phyloP scores from a whole-genome alignment of 1,140 invertebrate species.

The Camponotus vicinus region DNA sequence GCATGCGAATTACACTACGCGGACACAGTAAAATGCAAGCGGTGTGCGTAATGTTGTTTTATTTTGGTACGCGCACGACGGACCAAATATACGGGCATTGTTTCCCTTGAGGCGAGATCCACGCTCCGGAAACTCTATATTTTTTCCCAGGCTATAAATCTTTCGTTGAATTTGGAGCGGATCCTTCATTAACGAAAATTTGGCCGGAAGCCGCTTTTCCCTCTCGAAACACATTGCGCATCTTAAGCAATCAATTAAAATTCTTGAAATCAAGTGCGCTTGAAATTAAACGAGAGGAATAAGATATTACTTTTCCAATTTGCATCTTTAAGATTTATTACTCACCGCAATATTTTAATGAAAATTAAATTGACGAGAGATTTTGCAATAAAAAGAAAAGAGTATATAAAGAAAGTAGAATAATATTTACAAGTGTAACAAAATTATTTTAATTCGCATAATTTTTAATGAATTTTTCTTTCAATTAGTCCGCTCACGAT shows the following conservation, averaged over 20 bases:
- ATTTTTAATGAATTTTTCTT: conserved; percentile 6
- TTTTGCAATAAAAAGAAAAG: not conserved
- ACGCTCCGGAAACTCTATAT: conserved; percentile 43
- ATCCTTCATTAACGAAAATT: conserved; percentile 55
- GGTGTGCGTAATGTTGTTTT: conserved; percentile 37
- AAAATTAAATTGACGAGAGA: not conserved
- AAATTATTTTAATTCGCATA: not conserved
- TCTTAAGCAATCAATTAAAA: conserved; percentile 28
- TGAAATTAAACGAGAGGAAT: conserved; percentile 25
- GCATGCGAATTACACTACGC: conserved; percentile 45
- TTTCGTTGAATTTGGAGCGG: conserved; percentile 12
- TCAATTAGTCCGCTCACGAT: not conserved
- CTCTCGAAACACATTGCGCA: conserved; percentile 8
- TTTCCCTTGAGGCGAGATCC: conserved; percentile 29
- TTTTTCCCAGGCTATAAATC: conserved; percentile 33
- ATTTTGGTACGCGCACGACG: conserved; percentile 21
- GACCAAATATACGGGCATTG: conserved; percentile 46
- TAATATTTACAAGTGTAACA: not conserved
- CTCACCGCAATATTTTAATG: not conserved
- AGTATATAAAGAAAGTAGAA: not conserved
- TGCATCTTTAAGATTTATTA: not conserved
- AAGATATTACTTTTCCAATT: conserved; percentile 8
- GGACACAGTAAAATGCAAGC: conserved; percentile 43
- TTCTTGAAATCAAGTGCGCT: not conserved
- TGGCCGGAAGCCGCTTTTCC: not conserved